A percentile compares a stretch with the other conserved stretches of the same genome.
Conservation (phyloP, 2,113 vertebrate genomes). For the Sinocyclocheilus anshuiensis region DNA sequence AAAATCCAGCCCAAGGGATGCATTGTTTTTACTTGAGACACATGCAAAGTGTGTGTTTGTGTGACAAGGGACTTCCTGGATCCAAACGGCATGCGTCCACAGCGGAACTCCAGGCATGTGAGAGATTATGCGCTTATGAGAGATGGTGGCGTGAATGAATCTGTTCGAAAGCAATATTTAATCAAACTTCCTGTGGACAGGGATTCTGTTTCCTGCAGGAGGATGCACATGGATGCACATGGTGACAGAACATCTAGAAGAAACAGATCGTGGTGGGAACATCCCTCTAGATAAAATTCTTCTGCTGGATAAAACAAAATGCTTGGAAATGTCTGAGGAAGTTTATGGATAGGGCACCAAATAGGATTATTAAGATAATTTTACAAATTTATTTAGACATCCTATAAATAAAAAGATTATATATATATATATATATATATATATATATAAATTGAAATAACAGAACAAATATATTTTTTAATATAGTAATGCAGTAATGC, state of each 20-base stretch:
- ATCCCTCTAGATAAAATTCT: not conserved
- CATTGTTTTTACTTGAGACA: conserved; percentile 16
- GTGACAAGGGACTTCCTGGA: not conserved
- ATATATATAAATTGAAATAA: too few species aligned
- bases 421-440: too few species aligned
- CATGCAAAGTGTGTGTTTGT: conserved; percentile 12
- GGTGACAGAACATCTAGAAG: not conserved
- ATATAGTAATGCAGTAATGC: too few species aligned
- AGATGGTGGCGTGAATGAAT: conserved; percentile 20
- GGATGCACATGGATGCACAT: not conserved
- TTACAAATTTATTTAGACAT: too few species aligned
- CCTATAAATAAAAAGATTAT: too few species aligned
- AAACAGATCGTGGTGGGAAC: not conserved
- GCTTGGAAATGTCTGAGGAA: not conserved
- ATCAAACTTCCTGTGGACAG: conserved; percentile 1
- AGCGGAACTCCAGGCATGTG: not conserved
- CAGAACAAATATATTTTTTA: too few species aligned
- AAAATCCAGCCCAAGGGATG: not conserved
- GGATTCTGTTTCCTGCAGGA: conserved; percentile 12
- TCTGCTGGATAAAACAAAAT: not conserved
- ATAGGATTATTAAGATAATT: too few species aligned
- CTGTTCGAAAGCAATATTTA: not conserved
- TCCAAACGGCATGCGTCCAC: conserved; percentile 8
- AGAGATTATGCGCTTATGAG: not conserved
- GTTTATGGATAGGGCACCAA: too few species aligned